Base-by-base conservation (phyloP, 2,888 invertebrate species). In the Andrena dorsata region DNA sequence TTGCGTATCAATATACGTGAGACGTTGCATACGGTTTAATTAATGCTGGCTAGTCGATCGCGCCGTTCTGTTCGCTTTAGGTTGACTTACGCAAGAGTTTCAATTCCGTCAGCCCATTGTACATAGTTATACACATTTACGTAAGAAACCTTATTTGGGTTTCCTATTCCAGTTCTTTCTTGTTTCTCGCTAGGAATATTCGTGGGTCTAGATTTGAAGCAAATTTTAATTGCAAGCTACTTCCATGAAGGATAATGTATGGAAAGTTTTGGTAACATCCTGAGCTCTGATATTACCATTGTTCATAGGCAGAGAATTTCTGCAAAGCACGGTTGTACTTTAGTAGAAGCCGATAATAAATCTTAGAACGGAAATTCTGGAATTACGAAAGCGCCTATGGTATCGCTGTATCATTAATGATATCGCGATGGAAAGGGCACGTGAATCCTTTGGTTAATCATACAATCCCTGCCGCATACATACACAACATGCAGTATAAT, bases 401-500 rank as follows among this genome's bases (percentile, higher is more conserved):
- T 13, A 13, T 0, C 10, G 10, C 1, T 13, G 23, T 35, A 51
- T 60, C n/a, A 6, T 2, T 26, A 26, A 49, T 3, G 47, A 61
- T 47, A 23, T 30, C 5, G 2, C n/a, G 10, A 20, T 20, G 5
- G 0, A 16, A 41, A 10, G 10, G n/a, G 8, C 10, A 1, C 35
- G 28, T 5, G 41, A 51, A 35, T 16, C 51, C 58, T 60, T 70
- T 71, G 32, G 30, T 60, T 65, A 16, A 71, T 70, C 28, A 35
- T n/a, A 61, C 28, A 26, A 58, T 23, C 32, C 20, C 35, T 53
- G 56, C 4, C 13, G 41, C 16, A 16, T 16, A 13, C 69, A 47
- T 58, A 63, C 23, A 56, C 53, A 5, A 63, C 65, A 20, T 32
- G 26, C n/a, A 35, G 7, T 16, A 32, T 78, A 82, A 82, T 82